Base-by-base conservation (phyloP, 35 echinoderm and acorn worm genomes). In the Strongylocentrotus purpuratus region DNA sequence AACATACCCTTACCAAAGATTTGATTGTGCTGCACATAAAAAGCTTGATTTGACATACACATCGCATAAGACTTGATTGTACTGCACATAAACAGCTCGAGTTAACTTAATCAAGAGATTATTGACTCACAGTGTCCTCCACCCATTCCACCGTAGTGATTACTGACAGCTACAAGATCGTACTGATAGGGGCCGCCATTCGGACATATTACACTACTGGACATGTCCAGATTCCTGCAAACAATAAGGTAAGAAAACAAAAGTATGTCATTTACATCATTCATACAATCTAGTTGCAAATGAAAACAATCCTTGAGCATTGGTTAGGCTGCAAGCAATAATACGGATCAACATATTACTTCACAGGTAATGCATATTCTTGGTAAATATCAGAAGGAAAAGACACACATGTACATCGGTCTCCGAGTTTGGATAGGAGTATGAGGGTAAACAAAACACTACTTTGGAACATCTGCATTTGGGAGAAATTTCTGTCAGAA, bases 81-180 rank as follows among this genome's bases (percentile, higher is more conserved):
- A 31, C 33, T 45, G 31, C 45, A 46, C 47, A 47, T 11, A 28
- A n/a, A 92, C 46, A 17, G 91, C 10, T 41, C 0, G 35, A 46
- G 20, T 90, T 45, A 10, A 59, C 4, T 33, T 7, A 18, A 60
- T 17, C 12, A 94, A 20, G 55, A 94, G 31, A 87, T 33, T 45
- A 7, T 48, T 86, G 15, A 99, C 98, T 99, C 96, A 99, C 98
- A 99, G 87, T 99, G 98, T 65, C 98, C 98, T 32, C 98, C 98
- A 87, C 98, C 98, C 31, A 99, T 95, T 52, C 98, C 98, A 87
- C 98, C 98, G 93, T 97, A 99, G 85, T 99, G 98, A 86, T 99
- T 99, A 22, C 94, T 94, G 5, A 99, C 98, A 52, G 97, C 97
- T 47, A 98, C 94, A 14, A 99, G 87, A 90, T 99, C 97, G 92